Percentiles rank a stretch among this genome's conserved stretches.
Conservation (phyloP, 1,140 invertebrate genomes). For the Polypedilum pembai region DNA sequence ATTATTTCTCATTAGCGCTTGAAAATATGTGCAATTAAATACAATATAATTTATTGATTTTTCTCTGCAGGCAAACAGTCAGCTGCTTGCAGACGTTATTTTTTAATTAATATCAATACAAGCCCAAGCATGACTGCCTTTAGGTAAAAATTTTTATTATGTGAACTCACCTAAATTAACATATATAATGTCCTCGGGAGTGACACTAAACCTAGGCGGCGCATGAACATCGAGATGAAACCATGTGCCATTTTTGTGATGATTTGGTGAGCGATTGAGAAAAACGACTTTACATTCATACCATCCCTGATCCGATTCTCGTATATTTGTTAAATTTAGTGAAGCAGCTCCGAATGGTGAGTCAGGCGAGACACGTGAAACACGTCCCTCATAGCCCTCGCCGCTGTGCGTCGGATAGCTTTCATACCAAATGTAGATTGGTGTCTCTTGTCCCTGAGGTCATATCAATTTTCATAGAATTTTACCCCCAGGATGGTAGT, state of each 20-base stretch:
- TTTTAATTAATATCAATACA: neutral
- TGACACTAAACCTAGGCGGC: constrained; percentile 86
- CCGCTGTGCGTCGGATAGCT: constrained; percentile 90
- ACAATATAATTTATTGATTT: neutral
- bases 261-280: constrained; percentile 84
- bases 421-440: constrained; percentile 96
- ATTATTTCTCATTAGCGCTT: neutral
- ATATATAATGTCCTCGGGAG: constrained; percentile 88
- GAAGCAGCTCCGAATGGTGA: constrained; percentile 82
- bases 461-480: neutral
- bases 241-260: constrained; percentile 88
- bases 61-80: too few relatives aligned
- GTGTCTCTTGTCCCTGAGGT: constrained; percentile 78
- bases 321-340: constrained; percentile 87
- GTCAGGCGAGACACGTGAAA: constrained; percentile 76
- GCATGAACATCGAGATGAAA: constrained; percentile 92
- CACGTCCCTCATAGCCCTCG: constrained; percentile 83
- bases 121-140: constrained; percentile 33
- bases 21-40: neutral
- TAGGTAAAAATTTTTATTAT: neutral
- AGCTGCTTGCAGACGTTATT: neutral
- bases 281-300: constrained; percentile 96
- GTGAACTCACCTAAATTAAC: constrained; percentile 71
- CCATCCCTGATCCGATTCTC: constrained; percentile 90
- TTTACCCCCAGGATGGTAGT: neutral